Base-by-base conservation (phyloP, 2,113 vertebrate species). In the Chrysemys picta region DNA sequence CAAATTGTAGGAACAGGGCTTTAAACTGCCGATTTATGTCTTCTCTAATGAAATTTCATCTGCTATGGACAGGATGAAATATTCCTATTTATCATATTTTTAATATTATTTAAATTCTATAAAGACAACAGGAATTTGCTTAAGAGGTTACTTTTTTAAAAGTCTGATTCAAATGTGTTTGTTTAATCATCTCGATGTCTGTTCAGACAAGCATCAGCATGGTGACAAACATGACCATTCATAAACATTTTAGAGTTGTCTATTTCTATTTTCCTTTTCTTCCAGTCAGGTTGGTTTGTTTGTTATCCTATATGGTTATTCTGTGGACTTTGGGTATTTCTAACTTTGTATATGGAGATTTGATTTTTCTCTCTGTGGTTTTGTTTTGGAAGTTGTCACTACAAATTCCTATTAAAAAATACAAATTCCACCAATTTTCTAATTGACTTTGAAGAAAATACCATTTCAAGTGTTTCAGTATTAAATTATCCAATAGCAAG, bases 371-470 rank as follows among this genome's bases (percentile, higher is more conserved):
- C 0, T 4, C 2, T 9, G 14, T 45, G 38, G 91, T 91, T 86
- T 84, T 22, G 1, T 91, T 84, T 94, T 72, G 53, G 88, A 90
- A 78, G 47, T 88, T 96, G 87, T 91, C 59, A 65, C 59, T 38
- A 79, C 83, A 83, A 16, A 11, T 65, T 92, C 93, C 42, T 91
- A 19, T 56, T 93, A 80, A 80, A 52, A 47, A 92, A 93, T 42
- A 85, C 31, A 69, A 91, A 56, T 22, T 75, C 47, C 54, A 76
- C 62, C 13, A 24, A 3, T 87, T 25, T 35, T 82, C 35, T 89
- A 56, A 89, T 53, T 78, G 35, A 29, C 27, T 57, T 87, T 84
- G 82, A 93, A 93, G 93, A 89, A 94, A 93, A 94, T 90, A 49
- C 3, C 75, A 56, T 82, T 93, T 8, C 52, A 94, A 82, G 87